These are phyloP conservation scores for Megathymus violae DNA, from an alignment of 1,140 invertebrate genomes.

Conservation along the genomic window DNA sequence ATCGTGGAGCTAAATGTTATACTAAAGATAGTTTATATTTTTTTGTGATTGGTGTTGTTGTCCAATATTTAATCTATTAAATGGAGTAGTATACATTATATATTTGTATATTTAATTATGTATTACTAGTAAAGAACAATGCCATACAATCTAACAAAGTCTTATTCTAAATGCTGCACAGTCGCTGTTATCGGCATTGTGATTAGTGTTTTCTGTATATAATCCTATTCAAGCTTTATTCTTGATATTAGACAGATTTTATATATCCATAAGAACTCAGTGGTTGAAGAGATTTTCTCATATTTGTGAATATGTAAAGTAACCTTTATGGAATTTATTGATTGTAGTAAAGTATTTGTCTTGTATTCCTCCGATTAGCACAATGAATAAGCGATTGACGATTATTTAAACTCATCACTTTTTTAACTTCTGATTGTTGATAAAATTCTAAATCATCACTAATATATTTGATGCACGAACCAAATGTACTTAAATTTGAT, in stretches of 20 bases:
- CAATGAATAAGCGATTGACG: not conserved
- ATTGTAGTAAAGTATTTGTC: constrained; percentile 2
- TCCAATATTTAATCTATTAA: constrained; percentile 63
- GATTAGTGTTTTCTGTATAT: constrained; percentile 25
- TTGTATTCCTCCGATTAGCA: constrained; percentile 9
- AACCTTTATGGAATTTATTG: constrained; percentile 8
- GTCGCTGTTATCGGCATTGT: constrained; percentile 14
- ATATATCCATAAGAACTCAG: constrained; percentile 8
- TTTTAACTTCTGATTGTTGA: constrained; percentile 14
- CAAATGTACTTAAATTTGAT: constrained; percentile 72
- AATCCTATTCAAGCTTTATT: constrained; percentile 32
- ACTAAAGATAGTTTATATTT: constrained; percentile 52
- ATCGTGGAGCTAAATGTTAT: constrained; percentile 53
- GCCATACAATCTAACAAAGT: constrained; percentile 35
- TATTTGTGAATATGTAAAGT: constrained; percentile 24
- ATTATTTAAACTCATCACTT: constrained; percentile 10
- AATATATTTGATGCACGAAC: constrained; percentile 43
- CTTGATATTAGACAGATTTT: constrained; percentile 33
- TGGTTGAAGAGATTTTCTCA: constrained; percentile 7
- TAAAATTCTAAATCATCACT: constrained; percentile 17
- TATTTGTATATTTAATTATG: constrained; percentile 64
- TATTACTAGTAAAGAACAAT: constrained; percentile 48
- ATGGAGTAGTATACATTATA: constrained; percentile 52
- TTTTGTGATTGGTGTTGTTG: constrained; percentile 61
- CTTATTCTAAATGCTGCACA: constrained; percentile 21